phyloP scores from a whole-genome alignment of 1,140 invertebrate genomes.

The Meloidogyne floridensis region DNA sequence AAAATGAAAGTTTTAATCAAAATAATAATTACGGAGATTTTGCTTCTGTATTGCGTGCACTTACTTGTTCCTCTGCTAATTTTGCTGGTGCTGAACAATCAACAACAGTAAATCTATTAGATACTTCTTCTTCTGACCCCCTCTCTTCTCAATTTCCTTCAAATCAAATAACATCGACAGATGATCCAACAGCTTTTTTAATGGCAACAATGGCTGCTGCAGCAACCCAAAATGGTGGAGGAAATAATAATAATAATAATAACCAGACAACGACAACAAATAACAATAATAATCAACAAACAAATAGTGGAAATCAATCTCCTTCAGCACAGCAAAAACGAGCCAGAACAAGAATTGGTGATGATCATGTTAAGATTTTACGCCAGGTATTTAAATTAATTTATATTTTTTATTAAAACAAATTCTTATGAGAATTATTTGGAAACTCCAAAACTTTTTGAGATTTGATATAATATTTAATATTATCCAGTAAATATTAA shows the following conservation, averaged over 20 bases:
- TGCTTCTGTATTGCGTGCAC: slow-evolving; percentile 10
- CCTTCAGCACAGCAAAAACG: slow-evolving; percentile 82
- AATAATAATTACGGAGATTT: not conserved
- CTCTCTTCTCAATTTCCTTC: slow-evolving; percentile 2
- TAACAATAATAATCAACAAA: slow-evolving; percentile 10
- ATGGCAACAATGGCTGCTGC: slow-evolving; percentile 76
- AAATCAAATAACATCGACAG: not conserved
- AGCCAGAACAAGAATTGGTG: slow-evolving; percentile 93
- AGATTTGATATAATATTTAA: too few species aligned
- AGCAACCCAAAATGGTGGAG: slow-evolving; percentile 75
- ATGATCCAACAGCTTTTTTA: slow-evolving; percentile 68
- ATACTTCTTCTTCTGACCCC: not conserved
- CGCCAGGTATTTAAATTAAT: slow-evolving; percentile 72
- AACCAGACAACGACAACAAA: not conserved
- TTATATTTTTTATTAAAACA: not conserved
- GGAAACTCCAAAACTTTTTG: too few species aligned
- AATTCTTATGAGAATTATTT: too few species aligned
- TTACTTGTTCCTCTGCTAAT: not conserved
- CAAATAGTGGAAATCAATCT: slow-evolving; percentile 66
- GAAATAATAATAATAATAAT: slow-evolving; percentile 62
- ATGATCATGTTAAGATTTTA: slow-evolving; percentile 94
- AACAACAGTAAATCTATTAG: not conserved
- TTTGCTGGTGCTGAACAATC: slow-evolving; percentile 2
- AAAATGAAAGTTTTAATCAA: not conserved
- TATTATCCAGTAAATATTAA: too few species aligned